These are phyloP conservation scores for Aleadryas rufinucha DNA, from an alignment of 2,113 vertebrate species.

Conservation along the genomic window DNA sequence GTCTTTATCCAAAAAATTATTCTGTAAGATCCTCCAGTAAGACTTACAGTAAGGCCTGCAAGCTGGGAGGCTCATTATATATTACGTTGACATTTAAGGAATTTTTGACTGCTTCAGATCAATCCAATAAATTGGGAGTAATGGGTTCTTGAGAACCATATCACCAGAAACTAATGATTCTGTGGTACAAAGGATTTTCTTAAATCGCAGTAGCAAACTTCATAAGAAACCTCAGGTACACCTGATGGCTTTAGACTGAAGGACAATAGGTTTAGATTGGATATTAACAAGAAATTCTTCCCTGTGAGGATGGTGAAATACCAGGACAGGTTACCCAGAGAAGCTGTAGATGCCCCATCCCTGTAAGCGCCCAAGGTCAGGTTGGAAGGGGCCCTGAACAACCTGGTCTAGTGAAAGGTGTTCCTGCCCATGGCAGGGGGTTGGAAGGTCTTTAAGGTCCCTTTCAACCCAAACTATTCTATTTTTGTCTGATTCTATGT, in stretches of 20 bases:
- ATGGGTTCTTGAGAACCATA: rapidly evolving
- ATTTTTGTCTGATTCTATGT: background rate
- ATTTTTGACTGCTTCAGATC: background rate
- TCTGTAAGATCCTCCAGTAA: background rate
- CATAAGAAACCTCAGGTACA: background rate
- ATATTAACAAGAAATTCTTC: background rate
- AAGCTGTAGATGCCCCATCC: background rate
- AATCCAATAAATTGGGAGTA: background rate
- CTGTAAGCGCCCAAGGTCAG: background rate
- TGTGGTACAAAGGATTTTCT: background rate
- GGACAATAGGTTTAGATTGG: too few species aligned
- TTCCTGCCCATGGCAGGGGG: background rate
- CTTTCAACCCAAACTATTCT: background rate
- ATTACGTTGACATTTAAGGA: background rate
- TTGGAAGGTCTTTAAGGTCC: background rate
- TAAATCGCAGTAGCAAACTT: background rate
- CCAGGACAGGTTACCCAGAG: background rate
- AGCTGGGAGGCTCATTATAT: background rate
- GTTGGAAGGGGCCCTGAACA: background rate
- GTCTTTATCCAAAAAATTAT: background rate
- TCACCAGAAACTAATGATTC: background rate
- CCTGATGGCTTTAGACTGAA: background rate
- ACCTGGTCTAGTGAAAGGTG: background rate
- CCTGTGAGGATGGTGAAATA: background rate
- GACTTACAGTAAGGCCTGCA: background rate